Conservation (phyloP, 1,140 invertebrate species). For the Drosophila repleta region DNA sequence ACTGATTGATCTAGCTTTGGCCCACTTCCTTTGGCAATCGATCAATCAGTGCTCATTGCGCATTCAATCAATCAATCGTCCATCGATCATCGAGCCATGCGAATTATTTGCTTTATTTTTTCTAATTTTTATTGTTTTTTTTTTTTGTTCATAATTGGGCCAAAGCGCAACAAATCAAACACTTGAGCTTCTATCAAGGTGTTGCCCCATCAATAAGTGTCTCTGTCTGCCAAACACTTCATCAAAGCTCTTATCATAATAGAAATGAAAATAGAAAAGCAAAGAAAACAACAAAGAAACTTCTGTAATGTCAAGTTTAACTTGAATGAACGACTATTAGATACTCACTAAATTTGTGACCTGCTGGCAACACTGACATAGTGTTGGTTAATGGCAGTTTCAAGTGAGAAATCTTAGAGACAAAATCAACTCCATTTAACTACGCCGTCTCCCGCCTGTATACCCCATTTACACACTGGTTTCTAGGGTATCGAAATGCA, state of each 20-base stretch:
- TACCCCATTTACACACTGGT: background rate
- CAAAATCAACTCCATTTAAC: too few relatives aligned
- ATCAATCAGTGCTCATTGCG: background rate
- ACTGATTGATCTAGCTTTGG: too few relatives aligned
- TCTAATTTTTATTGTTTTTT: background rate
- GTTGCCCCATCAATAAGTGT: constrained; percentile 67
- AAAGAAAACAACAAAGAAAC: background rate
- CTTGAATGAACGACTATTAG: too few relatives aligned
- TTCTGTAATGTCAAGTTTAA: background rate
- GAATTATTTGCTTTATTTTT: background rate
- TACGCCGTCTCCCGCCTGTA: too few relatives aligned
- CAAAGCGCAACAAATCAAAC: constrained; percentile 27
- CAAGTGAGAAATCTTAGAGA: too few relatives aligned
- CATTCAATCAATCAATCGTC: constrained; percentile 35
- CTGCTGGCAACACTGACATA: too few relatives aligned
- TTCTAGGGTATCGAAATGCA: background rate
- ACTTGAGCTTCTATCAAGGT: constrained; percentile 47
- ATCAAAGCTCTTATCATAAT: constrained; percentile 54
- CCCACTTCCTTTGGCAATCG: too few relatives aligned
- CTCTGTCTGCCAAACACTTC: constrained; percentile 49
- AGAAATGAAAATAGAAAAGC: constrained; percentile 2
- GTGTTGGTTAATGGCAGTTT: too few relatives aligned
- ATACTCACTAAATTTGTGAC: too few relatives aligned
- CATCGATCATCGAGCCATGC: constrained; percentile 23
- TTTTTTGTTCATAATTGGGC: constrained; percentile 17